A percentile compares a stretch with the other conserved stretches of the same genome.
Conservation (phyloP, 2,113 vertebrate species). For the Callopanchax toddi region DNA sequence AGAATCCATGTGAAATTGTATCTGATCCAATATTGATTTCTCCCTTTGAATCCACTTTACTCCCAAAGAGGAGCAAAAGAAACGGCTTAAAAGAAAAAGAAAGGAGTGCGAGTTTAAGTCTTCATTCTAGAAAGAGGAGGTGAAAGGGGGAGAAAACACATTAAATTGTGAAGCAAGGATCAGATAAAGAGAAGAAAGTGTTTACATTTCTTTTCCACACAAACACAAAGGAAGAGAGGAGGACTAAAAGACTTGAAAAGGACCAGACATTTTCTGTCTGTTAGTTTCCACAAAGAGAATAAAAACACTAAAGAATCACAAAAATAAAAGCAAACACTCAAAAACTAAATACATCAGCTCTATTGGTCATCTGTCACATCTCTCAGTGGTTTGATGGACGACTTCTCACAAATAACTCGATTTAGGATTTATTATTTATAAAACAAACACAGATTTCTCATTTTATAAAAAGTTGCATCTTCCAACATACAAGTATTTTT, state of each 20-base stretch:
- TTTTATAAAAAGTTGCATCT: too few relatives aligned
- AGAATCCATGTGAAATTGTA: constrained; percentile 6
- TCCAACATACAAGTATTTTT: too few relatives aligned
- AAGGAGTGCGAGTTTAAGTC: constrained; percentile 21
- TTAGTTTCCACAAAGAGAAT: not conserved
- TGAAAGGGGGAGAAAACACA: constrained; percentile 11
- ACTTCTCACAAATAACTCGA: too few relatives aligned
- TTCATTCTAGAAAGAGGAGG: not conserved
- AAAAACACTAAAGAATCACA: too few relatives aligned
- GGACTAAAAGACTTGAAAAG: not conserved
- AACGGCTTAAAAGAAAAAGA: constrained; percentile 17
- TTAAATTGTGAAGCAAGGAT: constrained; percentile 5
- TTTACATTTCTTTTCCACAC: constrained; percentile 6
- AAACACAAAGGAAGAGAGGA: constrained; percentile 3
- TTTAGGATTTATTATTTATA: too few relatives aligned
- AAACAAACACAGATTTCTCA: too few relatives aligned
- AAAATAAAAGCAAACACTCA: not conserved
- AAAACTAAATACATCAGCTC: too few relatives aligned
- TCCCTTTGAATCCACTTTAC: constrained; percentile 22
- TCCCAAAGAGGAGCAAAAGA: constrained; percentile 34
- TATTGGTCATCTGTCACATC: too few relatives aligned
- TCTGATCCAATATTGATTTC: constrained; percentile 40
- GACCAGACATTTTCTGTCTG: not conserved
- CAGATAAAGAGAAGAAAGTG: constrained; percentile 2
- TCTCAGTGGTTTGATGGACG: too few relatives aligned